Evolutionary conservation across 2,888 invertebrate species (phyloP), one percentile per base, ranked within the genome.

Genomic region (Dryomyza anilis): DNA sequence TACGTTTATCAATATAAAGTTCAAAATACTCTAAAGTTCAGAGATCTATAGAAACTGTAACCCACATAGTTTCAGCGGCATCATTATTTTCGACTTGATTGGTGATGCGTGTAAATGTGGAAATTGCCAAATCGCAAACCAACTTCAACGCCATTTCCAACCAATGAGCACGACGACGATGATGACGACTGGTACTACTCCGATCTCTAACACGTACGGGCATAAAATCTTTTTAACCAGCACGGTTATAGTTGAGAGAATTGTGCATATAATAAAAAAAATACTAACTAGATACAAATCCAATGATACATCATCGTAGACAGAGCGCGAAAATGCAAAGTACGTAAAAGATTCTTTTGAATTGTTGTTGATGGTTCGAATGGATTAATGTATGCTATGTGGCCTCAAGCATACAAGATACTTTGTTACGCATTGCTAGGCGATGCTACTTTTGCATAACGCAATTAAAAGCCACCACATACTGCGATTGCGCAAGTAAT

Each of bases 101-200:
- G 59, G 64, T 64, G 64, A 64, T 64, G 64, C 64, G 59, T 64
- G 33, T 59, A 53, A 59, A 46, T 45, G 59, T 64, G 59, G 58
- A 64, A 64, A 55, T 64, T 64, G 59, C 64, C 45, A 64, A 64
- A 64, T 64, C 53, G 36, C 57, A 60, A 23, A 56, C 33, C 55
- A n/a, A 48, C 59, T 46, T 16, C 39, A 43, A 30, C 23, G 27
- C 55, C 45, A 53, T 45, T 52, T 59, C 59, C 59, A 59, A 45
- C 48, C 45, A 33, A 45, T 64, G 59, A 52, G 57, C 64, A 59
- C 58, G n/a, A n/a, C n/a, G n/a, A n/a, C n/a, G n/a, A n/a, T n/a
- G n/a, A n/a, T n/a, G n/a, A n/a, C n/a, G n/a, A n/a, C n/a, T n/a
- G n/a, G n/a, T n/a, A n/a, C n/a, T n/a, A n/a, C n/a, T n/a, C n/a